phyloP scores from a whole-genome alignment of 2,113 vertebrate species.

The Pygoscelis adeliae region DNA sequence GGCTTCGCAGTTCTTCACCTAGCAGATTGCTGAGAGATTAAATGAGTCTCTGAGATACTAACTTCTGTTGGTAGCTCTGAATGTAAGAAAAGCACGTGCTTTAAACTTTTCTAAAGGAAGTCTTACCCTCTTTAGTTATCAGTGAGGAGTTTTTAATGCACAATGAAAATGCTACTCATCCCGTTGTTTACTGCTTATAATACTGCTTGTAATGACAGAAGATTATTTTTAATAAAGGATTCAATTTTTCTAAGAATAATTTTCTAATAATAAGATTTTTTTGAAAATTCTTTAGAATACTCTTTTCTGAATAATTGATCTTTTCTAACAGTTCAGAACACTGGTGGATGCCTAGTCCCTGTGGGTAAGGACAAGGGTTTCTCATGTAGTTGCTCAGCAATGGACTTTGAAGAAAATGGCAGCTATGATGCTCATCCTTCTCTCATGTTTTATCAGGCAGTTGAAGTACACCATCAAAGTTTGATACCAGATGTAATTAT shows the following conservation, averaged over 20 bases:
- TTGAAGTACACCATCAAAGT: background rate
- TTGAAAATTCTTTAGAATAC: background rate
- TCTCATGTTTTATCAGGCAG: background rate
- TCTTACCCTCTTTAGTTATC: background rate
- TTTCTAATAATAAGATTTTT: background rate
- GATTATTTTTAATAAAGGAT: background rate
- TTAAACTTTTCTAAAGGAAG: background rate
- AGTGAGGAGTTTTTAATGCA: background rate
- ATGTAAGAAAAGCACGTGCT: background rate
- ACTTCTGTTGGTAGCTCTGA: background rate
- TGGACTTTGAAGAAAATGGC: background rate
- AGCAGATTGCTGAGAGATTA: slow-evolving; percentile 8
- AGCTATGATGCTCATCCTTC: background rate
- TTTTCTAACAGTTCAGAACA: background rate
- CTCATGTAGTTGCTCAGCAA: background rate
- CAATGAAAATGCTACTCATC: background rate
- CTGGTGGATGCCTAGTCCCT: background rate
- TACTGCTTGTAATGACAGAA: background rate
- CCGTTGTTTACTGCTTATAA: background rate
- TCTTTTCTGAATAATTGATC: background rate
- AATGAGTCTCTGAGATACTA: background rate
- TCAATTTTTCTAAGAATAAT: background rate
- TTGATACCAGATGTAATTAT: background rate
- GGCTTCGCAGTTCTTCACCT: background rate
- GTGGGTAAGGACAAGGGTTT: background rate